Percentiles rank a stretch among this genome's conserved stretches.
phyloP scores from a whole-genome alignment of 2,797 vertebrate species.

The Acomys russatus region DNA sequence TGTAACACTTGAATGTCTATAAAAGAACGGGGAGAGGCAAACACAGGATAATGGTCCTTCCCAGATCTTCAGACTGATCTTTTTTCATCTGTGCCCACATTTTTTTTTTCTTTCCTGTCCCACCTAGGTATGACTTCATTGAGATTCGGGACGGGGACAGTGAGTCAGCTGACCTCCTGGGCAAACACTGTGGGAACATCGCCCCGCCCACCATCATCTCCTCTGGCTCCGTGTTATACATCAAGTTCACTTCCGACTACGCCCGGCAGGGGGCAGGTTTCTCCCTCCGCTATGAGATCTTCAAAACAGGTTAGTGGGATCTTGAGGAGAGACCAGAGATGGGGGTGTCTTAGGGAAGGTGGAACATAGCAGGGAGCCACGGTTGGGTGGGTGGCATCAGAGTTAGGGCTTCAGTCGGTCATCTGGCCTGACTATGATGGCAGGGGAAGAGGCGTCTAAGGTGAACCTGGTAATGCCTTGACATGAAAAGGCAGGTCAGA shows the following conservation, averaged over 20 bases:
- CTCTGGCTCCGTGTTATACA: conserved; percentile 95
- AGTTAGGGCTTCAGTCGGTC: background rate
- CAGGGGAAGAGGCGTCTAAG: background rate
- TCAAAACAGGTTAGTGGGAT: conserved; percentile 95
- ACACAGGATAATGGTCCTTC: background rate
- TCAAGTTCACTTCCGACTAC: conserved; percentile 97
- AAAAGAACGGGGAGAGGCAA: background rate
- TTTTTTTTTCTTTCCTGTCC: conserved; percentile 43
- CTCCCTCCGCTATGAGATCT: conserved; percentile 99
- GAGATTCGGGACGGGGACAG: conserved; percentile 97
- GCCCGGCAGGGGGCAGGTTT: conserved; percentile 98
- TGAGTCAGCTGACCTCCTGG: conserved; percentile 94
- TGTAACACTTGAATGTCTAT: background rate
- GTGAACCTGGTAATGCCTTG: background rate
- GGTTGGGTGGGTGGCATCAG: background rate
- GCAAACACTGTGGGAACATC: conserved; percentile 99
- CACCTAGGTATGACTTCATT: conserved; percentile 96
- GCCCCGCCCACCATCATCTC: conserved; percentile 97
- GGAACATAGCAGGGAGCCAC: too few species aligned
- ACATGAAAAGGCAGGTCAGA: background rate
- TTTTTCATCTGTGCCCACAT: background rate
- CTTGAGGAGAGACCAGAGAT: background rate
- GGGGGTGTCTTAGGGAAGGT: background rate
- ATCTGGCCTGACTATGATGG: background rate
- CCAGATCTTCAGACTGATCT: background rate